Evolutionary conservation across 2,888 invertebrate species (phyloP).

Genomic region (Prosapia bicincta): DNA sequence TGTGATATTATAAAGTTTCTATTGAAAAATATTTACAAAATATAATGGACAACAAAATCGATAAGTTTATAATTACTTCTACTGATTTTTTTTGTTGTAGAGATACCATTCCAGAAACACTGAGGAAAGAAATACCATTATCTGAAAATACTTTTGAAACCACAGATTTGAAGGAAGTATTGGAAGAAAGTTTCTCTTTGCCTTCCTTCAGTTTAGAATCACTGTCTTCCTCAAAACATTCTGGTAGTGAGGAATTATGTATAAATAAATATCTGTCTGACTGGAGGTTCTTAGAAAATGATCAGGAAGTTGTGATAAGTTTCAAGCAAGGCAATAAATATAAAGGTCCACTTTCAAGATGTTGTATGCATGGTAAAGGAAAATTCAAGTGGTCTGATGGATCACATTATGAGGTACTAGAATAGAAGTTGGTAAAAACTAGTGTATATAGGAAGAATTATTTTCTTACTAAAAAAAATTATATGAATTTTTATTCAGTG

Average conservation of each 20-base stretch:
- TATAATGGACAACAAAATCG: too few species aligned
- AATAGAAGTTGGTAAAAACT: too few species aligned
- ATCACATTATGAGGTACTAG: conserved; percentile 19
- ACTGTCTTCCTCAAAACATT: not conserved
- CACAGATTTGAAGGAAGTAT: not conserved
- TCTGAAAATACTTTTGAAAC: not conserved
- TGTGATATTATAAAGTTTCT: too few species aligned
- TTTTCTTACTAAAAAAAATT: too few species aligned
- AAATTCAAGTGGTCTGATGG: conserved; percentile 25
- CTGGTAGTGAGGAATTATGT: not conserved
- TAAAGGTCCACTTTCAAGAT: conserved; percentile 15
- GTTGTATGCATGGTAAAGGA: conserved; percentile 22
- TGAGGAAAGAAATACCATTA: not conserved
- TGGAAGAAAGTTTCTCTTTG: not conserved
- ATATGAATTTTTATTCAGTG: too few species aligned
- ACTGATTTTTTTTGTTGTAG: not conserved
- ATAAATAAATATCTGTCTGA: not conserved
- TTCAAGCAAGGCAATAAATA: conserved; percentile 23
- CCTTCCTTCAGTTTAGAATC: not conserved
- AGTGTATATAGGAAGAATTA: too few species aligned
- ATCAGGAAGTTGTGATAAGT: conserved; percentile 1
- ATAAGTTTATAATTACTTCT: too few species aligned
- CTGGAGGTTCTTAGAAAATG: conserved; percentile 3
- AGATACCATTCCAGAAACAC: not conserved
- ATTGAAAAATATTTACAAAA: too few species aligned